A percentile compares a stretch with the other conserved stretches of the same genome.
These are phyloP conservation scores for Notarius quadriscutis DNA, from an alignment of 2,113 vertebrate genomes.

Conservation along the genomic window DNA sequence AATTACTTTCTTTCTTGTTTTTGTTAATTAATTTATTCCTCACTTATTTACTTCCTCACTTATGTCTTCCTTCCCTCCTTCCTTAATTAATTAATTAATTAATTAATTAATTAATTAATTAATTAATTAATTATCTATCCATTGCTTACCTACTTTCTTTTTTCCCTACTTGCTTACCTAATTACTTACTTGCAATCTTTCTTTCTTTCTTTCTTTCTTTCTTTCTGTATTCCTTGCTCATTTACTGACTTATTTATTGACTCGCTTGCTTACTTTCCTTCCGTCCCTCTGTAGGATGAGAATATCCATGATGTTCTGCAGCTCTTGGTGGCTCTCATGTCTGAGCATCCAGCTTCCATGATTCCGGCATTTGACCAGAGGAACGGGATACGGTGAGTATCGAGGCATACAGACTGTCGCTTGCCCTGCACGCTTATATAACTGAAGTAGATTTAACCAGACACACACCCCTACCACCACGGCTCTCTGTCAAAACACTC, in stretches of 20 bases:
- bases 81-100: too few species aligned
- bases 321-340: conserved; percentile 96
- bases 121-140: too few species aligned
- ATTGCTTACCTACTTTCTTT: too few species aligned
- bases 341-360: conserved; percentile 98
- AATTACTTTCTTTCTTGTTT: neutral
- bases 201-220: neutral
- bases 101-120: too few species aligned
- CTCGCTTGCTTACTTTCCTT: conserved; percentile 35
- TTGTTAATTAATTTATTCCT: conserved; percentile 32
- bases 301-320: conserved; percentile 99
- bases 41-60: conserved; percentile 6
- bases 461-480: conserved; percentile 2
- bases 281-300: conserved; percentile 82
- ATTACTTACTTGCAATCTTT: too few species aligned
- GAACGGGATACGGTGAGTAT: conserved; percentile 92
- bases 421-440: neutral
- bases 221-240: neutral
- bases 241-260: conserved; percentile 17
- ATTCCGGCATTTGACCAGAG: conserved; percentile 99
- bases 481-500: neutral
- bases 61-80: conserved; percentile 17
- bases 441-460: conserved; percentile 27
- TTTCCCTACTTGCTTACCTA: too few species aligned
- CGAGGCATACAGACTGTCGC: neutral